These are phyloP conservation scores for Nomia melanderi DNA, from an alignment of 1,140 invertebrate genomes.

Conservation along the genomic window DNA sequence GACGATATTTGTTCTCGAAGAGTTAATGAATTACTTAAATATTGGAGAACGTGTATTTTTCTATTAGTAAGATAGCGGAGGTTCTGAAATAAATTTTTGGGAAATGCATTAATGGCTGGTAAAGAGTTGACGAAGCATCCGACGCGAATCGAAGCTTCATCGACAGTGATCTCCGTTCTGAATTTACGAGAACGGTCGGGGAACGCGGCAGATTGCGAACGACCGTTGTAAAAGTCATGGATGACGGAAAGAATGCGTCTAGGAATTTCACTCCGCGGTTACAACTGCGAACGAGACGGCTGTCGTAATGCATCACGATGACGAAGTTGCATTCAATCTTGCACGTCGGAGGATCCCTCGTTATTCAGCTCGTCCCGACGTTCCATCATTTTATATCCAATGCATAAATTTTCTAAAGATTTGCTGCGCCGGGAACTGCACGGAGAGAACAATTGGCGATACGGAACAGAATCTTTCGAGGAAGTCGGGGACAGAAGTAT, in stretches of 20 bases:
- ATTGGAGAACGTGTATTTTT: too few relatives aligned
- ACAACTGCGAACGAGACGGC: neutral
- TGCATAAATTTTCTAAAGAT: conserved; percentile 37
- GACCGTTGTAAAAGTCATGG: neutral
- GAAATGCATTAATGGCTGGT: too few relatives aligned
- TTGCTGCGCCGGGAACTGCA: too few relatives aligned
- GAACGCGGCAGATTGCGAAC: neutral
- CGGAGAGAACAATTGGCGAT: neutral
- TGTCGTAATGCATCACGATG: neutral
- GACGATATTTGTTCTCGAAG: too few relatives aligned
- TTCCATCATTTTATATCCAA: conserved; percentile 39
- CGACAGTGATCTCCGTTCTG: too few relatives aligned
- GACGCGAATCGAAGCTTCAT: too few relatives aligned
- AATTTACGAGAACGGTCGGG: neutral
- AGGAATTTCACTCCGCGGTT: neutral
- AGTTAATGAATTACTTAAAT: too few relatives aligned
- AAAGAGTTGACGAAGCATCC: too few relatives aligned
- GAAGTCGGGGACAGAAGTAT: neutral
- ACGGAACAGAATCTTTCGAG: neutral
- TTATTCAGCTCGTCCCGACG: conserved; percentile 14
- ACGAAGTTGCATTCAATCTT: conserved; percentile 26
- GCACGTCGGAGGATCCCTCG: neutral
- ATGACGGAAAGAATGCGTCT: neutral
- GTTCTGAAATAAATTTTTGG: too few relatives aligned
- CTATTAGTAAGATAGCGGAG: too few relatives aligned